Evolutionary conservation across 1,140 invertebrate genomes (phyloP), one percentile per base, ranked within the genome.

Genomic region (Leptinotarsa texana): DNA sequence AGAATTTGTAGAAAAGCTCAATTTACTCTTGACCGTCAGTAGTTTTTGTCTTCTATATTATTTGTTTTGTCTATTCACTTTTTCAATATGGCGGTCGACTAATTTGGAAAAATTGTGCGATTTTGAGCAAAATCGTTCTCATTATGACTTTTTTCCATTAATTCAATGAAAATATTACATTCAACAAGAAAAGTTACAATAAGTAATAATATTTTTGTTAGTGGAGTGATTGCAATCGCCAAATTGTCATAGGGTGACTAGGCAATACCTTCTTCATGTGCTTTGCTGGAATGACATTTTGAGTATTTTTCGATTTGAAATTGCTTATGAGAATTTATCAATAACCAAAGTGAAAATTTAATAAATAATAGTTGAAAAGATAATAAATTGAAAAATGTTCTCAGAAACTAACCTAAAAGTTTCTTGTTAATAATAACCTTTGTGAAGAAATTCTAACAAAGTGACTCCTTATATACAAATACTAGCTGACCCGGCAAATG

Each of bases 81-180:
- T 80, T 81, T 77, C 80, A 81, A 81, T 80, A 81, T 81, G 80
- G 80, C 80, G 74, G 80, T 76, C 79, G 75, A 21, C 6, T 33
- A 61, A 77, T 78, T 69, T 74, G 79, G 78, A 72, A 61, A 77
- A 79, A 73, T 78, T 77, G 72, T 75, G 75, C 66, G 76, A 75
- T 79, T 79, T 77, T 74, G 4, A 65, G 33, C 13, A 57, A 47
- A 70, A 73, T 4, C 24, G 27, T 48, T 13, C n/a, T 24, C 1
- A 21, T 65, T 24, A n/a, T 18, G 63, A 27, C 3, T 65, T 27
- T 17, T 74, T 8, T 33, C 11, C 27, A 18, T 11, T 24, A 24
- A 21, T n/a, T 65, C 71, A n/a, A 18, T 22, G n/a, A 72, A 69
- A 68, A 65, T 13, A 63, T 22, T 63, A 8, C 33, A 11, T 63